Evolutionary conservation across 2,888 invertebrate genomes (phyloP).

Genomic region (Oxycera nigricornis): DNA sequence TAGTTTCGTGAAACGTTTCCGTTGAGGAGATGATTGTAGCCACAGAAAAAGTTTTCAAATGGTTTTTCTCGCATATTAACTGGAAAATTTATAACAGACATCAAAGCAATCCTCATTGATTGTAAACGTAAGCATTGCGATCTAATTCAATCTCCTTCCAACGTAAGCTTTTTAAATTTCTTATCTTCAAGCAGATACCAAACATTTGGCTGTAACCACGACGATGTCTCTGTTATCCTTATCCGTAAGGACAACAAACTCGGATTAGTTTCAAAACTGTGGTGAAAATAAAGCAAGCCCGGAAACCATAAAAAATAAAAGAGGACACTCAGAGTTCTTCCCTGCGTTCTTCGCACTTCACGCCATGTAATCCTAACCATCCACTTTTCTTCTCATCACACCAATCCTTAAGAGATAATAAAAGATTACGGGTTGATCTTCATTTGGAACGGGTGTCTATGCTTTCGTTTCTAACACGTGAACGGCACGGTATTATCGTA

Average conservation of each 20-base stretch:
- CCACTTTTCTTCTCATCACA: neutral
- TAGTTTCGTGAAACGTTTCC: too few species aligned
- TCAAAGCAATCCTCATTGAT: too few species aligned
- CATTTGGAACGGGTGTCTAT: neutral
- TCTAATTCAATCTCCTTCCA: neutral
- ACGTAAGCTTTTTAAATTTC: neutral
- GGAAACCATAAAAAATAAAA: neutral
- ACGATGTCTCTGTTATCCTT: neutral
- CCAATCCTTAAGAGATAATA: neutral
- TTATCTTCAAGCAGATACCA: neutral
- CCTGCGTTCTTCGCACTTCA: neutral
- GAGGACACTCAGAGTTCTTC: neutral
- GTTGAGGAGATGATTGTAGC: too few species aligned
- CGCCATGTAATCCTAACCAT: neutral
- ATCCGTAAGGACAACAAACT: neutral
- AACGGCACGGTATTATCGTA: too few species aligned
- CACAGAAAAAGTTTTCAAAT: too few species aligned
- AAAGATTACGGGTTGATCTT: neutral
- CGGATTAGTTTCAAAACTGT: neutral
- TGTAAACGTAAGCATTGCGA: too few species aligned
- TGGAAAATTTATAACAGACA: too few species aligned
- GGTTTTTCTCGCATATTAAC: too few species aligned
- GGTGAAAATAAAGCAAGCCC: neutral
- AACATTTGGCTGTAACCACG: neutral
- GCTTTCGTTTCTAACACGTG: neutral